Evolutionary conservation across 2,888 invertebrate genomes (phyloP).

Genomic region (Cordylochernes scorpioides): DNA sequence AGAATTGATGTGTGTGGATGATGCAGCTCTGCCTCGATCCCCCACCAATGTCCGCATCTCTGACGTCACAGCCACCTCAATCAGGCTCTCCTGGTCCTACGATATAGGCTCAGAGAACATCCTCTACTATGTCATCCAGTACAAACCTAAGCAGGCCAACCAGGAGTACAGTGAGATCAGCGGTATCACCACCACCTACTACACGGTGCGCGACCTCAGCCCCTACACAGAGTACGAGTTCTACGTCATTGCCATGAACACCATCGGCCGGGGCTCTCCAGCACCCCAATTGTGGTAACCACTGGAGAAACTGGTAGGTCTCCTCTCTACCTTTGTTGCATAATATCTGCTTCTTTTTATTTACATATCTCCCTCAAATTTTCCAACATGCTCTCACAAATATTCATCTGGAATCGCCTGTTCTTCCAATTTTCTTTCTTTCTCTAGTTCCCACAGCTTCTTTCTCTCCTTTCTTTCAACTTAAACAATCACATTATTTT

Average conservation of each 20-base stretch:
- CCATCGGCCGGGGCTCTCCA: slow-evolving; percentile 70
- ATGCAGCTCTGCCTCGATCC: slow-evolving; percentile 62
- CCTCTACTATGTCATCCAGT: slow-evolving; percentile 86
- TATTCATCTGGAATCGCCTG: not conserved
- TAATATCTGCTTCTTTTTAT: not conserved
- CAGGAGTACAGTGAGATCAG: slow-evolving; percentile 58
- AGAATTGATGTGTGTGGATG: too few relatives aligned
- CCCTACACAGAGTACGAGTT: slow-evolving; percentile 91
- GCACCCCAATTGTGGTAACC: slow-evolving; percentile 60
- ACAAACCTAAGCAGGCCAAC: slow-evolving; percentile 77
- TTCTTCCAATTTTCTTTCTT: not conserved
- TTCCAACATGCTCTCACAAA: not conserved
- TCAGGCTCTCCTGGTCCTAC: slow-evolving; percentile 75
- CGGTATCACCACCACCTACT: slow-evolving; percentile 72
- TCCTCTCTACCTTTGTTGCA: slow-evolving; percentile 1
- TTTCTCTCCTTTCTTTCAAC: too few relatives aligned
- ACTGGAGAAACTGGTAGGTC: slow-evolving; percentile 77
- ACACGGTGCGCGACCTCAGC: slow-evolving; percentile 46
- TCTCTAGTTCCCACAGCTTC: too few relatives aligned
- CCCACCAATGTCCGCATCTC: slow-evolving; percentile 68
- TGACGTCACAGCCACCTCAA: slow-evolving; percentile 76
- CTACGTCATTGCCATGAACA: slow-evolving; percentile 79
- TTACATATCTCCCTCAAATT: too few relatives aligned
- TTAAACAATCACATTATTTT: too few relatives aligned
- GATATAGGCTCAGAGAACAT: slow-evolving; percentile 45